Conservation (phyloP, 2,113 vertebrate genomes). For the Danionella cerebrum region DNA sequence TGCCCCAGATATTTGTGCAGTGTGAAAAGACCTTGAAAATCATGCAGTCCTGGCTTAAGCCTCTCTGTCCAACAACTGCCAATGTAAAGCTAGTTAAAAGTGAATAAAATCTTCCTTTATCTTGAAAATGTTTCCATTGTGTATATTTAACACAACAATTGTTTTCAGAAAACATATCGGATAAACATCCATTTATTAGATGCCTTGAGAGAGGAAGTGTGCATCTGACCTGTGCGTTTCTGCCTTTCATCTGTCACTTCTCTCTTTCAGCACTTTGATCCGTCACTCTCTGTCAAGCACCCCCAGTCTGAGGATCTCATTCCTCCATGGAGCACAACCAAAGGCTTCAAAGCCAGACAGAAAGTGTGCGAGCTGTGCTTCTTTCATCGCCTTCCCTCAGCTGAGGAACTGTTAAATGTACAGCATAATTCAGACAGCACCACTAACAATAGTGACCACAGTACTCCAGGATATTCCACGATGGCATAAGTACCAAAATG, state of each 20-base stretch:
- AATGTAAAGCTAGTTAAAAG: too few relatives aligned
- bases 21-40: too few relatives aligned
- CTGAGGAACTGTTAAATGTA: conserved; percentile 14
- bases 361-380: background rate
- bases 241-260: conserved; percentile 24
- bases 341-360: conserved; percentile 6
- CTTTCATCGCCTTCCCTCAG: background rate
- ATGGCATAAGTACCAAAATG: background rate
- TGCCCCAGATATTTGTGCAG: too few relatives aligned
- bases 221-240: background rate
- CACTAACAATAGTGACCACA: background rate
- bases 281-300: conserved; percentile 12
- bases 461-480: background rate
- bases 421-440: background rate
- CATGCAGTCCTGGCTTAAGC: too few relatives aligned
- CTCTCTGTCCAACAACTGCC: too few relatives aligned
- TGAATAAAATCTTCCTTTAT: too few relatives aligned
- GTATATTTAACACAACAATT: too few relatives aligned
- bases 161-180: too few relatives aligned
- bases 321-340: conserved; percentile 9
- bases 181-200: too few relatives aligned
- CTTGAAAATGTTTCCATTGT: too few relatives aligned
- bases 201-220: background rate
- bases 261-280: conserved; percentile 25
- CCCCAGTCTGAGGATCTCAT: conserved; percentile 5